Conservation (phyloP, 2,797 vertebrate genomes). For the Kryptolebias ocellatus region DNA sequence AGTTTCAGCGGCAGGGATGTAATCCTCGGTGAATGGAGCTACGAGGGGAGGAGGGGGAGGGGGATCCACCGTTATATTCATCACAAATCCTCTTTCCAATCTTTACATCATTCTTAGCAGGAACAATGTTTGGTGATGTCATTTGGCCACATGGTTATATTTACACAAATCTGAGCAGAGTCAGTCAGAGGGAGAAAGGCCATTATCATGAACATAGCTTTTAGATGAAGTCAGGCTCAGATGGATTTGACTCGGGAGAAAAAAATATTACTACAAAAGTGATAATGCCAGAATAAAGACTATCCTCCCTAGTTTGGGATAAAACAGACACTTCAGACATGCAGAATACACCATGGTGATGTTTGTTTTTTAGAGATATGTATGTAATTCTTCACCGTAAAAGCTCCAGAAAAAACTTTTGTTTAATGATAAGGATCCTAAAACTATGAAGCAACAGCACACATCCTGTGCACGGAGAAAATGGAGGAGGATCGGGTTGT, state of each 20-base stretch:
- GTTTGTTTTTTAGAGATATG: background rate
- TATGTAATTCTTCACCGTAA: background rate
- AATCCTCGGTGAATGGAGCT: conserved; percentile 67
- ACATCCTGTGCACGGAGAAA: conserved; percentile 22
- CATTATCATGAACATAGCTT: background rate
- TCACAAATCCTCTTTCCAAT: conserved; percentile 75
- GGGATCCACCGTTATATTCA: conserved; percentile 49
- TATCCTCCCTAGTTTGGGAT: background rate
- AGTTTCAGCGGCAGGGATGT: conserved; percentile 70
- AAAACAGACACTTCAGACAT: background rate
- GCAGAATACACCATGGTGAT: background rate
- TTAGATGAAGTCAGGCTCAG: background rate
- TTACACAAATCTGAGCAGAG: background rate
- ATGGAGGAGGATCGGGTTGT: conserved; percentile 22
- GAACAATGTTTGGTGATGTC: conserved; percentile 41
- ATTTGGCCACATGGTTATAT: conserved; percentile 5
- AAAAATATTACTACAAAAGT: conserved; percentile 5
- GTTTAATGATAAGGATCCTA: conserved; percentile 31
- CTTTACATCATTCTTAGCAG: conserved; percentile 62
- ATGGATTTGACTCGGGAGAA: background rate
- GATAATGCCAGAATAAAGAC: background rate
- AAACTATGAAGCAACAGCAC: conserved; percentile 42
- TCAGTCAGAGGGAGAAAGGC: background rate
- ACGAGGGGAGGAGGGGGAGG: conserved; percentile 27
- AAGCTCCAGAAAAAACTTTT: conserved; percentile 40